These are phyloP conservation scores for Bradypodion ventrale DNA, from an alignment of 2,797 vertebrate species.

Conservation along the genomic window DNA sequence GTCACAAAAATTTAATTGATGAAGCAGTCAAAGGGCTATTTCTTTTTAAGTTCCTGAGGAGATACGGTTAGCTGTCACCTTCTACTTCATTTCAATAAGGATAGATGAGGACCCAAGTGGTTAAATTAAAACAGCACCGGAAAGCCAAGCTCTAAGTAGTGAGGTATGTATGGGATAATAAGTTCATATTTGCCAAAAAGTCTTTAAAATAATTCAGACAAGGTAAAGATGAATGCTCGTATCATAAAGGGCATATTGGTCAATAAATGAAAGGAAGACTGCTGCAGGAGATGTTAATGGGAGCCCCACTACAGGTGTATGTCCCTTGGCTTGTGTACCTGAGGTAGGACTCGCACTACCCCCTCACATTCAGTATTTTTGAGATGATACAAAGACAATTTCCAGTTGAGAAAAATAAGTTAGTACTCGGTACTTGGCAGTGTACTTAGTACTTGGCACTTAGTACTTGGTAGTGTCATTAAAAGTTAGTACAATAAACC, in stretches of 20 bases:
- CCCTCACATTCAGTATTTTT: not conserved
- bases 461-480: too few relatives aligned
- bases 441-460: too few relatives aligned
- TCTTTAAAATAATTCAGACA: too few relatives aligned
- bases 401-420: not conserved
- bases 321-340: not conserved
- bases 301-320: not conserved
- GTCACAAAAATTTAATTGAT: not conserved
- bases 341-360: not conserved
- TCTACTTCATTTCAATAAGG: not conserved
- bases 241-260: not conserved
- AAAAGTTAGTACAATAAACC: too few relatives aligned
- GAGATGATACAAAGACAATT: not conserved
- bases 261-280: not conserved
- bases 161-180: not conserved
- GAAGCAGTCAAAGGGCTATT: not conserved
- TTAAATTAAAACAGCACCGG: not conserved
- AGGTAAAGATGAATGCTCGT: not conserved
- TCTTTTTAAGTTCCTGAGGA: not conserved
- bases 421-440: not conserved
- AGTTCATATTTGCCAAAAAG: not conserved
- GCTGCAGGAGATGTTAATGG: not conserved
- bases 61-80: not conserved
- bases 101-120: not conserved
- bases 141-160: not conserved